phyloP scores from a whole-genome alignment of 2,797 vertebrate genomes.

The Toxotes lorentzi region DNA sequence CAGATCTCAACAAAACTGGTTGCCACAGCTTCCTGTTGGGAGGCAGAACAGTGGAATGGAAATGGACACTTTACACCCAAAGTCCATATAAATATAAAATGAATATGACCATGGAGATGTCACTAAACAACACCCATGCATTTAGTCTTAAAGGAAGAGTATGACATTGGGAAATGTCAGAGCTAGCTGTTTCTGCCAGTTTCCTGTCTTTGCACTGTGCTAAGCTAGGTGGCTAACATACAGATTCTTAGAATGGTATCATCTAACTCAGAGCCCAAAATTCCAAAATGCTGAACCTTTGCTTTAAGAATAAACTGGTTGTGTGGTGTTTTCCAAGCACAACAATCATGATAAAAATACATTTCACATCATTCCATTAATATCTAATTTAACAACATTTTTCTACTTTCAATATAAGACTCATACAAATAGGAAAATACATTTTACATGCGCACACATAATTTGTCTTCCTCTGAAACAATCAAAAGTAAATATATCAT shows the following conservation, averaged over 20 bases:
- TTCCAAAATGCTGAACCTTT: not conserved
- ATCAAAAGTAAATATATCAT: constrained; percentile 67
- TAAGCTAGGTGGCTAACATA: not conserved
- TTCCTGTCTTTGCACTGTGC: not conserved
- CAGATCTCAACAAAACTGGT: too few relatives aligned
- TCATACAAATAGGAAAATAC: constrained; percentile 27
- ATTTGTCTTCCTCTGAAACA: constrained; percentile 47
- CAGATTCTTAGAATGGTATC: not conserved
- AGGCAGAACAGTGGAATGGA: too few relatives aligned
- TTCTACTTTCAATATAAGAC: not conserved
- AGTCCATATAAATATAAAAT: not conserved
- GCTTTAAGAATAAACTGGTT: too few relatives aligned
- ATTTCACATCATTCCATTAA: not conserved
- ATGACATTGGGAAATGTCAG: not conserved
- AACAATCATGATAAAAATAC: not conserved
- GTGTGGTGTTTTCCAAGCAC: fast-evolving
- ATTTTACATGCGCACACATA: constrained; percentile 35
- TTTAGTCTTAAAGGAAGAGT: not conserved
- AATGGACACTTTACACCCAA: not conserved
- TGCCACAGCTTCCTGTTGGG: too few relatives aligned
- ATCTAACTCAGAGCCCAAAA: not conserved
- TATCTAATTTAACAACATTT: constrained; percentile 17
- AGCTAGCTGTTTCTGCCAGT: not conserved
- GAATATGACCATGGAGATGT: not conserved
- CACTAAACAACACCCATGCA: too few relatives aligned